Percentiles rank a stretch among this genome's conserved stretches.
Conservation (phyloP, 2,113 vertebrate species). For the Mungos mungo region DNA sequence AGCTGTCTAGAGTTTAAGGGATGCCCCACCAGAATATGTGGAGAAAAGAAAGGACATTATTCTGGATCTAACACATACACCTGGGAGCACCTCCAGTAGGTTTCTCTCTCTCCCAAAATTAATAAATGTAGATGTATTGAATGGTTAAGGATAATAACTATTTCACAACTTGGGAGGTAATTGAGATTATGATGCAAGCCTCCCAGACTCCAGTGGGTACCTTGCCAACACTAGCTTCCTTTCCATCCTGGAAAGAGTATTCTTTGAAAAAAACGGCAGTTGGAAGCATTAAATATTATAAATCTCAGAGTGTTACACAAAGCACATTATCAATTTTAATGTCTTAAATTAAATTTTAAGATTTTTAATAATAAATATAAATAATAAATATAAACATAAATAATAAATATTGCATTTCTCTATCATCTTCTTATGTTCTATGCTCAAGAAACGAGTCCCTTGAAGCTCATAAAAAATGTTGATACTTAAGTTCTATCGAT, state of each 20-base stretch:
- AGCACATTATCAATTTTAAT: background rate
- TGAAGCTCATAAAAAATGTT: background rate
- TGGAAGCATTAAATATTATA: slow-evolving; percentile 7
- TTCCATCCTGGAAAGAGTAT: slow-evolving; percentile 6
- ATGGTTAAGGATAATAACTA: background rate
- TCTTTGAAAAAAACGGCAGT: background rate
- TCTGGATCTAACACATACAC: background rate
- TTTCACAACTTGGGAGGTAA: background rate
- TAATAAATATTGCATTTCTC: slow-evolving; percentile 11
- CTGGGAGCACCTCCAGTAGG: background rate
- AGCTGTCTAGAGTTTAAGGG: background rate
- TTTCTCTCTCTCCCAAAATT: background rate
- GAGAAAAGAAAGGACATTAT: background rate
- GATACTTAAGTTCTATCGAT: background rate
- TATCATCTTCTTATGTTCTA: background rate
- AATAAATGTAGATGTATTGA: background rate
- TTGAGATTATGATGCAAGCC: background rate
- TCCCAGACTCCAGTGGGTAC: background rate
- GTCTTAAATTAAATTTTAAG: background rate
- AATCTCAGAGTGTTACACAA: background rate
- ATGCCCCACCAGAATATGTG: background rate
- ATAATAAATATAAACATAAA: slow-evolving; percentile 3
- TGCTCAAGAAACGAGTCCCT: background rate
- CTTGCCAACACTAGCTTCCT: background rate
- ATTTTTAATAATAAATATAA: slow-evolving; percentile 20